phyloP scores from a whole-genome alignment of 2,113 vertebrate species.

The Potamarius usumacintae region DNA sequence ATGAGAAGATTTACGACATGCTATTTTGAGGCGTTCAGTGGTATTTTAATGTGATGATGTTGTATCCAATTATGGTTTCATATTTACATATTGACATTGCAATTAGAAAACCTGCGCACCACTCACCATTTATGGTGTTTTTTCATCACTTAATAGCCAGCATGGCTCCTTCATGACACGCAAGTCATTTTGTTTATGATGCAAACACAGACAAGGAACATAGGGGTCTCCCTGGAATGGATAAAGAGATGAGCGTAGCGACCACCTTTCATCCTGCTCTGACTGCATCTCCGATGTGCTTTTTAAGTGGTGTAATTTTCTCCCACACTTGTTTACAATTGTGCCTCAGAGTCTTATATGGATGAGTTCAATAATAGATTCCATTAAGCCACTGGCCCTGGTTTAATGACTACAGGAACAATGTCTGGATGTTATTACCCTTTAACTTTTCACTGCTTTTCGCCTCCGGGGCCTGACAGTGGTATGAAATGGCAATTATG shows the following conservation, averaged over 20 bases:
- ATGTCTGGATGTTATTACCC: slow-evolving; percentile 36
- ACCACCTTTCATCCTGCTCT: background rate
- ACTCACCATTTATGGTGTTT: background rate
- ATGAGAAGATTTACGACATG: background rate
- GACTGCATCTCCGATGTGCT: background rate
- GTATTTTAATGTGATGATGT: background rate
- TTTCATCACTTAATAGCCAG: background rate
- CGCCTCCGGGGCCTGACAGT: background rate
- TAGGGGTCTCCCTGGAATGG: background rate
- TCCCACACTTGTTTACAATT: slow-evolving; percentile 37
- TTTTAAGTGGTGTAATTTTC: slow-evolving; percentile 32
- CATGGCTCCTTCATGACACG: background rate
- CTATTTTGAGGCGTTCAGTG: background rate
- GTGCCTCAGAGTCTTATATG: slow-evolving; percentile 35
- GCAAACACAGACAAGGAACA: background rate
- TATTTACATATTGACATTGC: background rate
- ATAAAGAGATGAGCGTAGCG: background rate
- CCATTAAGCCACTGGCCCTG: slow-evolving; percentile 24
- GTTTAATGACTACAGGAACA: slow-evolving; percentile 33
- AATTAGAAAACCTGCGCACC: background rate
- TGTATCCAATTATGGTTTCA: background rate
- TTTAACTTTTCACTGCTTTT: slow-evolving; percentile 33
- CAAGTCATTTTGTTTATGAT: background rate
- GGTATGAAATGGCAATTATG: slow-evolving; percentile 22
- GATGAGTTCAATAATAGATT: slow-evolving; percentile 37